phyloP scores from a whole-genome alignment of 2,113 vertebrate species.

The Pan troglodytes region NHGRI_mPanTro3-v2.1_pri NC_072408.2:19813501-19814000 shows the following conservation, averaged over 20 bases:
- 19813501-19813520: background rate
- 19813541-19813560: background rate
- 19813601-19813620: background rate
- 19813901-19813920: background rate
- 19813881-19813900: background rate
- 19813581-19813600: background rate
- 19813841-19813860: background rate
- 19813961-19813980: background rate
- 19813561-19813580: background rate
- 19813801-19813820: constrained; percentile 3
- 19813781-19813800: background rate
- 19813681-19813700: background rate
- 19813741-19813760: background rate
- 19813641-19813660: background rate
- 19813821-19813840: background rate
- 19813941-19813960: background rate
- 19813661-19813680: background rate
- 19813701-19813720: background rate
- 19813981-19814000: background rate
- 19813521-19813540: background rate
- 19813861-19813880: background rate
- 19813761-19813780: background rate
- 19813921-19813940: background rate
- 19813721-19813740: background rate
- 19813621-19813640: background rate